These are phyloP conservation scores for Cryptus armator DNA, from an alignment of 2,888 invertebrate species.

Conservation along the genomic window DNA sequence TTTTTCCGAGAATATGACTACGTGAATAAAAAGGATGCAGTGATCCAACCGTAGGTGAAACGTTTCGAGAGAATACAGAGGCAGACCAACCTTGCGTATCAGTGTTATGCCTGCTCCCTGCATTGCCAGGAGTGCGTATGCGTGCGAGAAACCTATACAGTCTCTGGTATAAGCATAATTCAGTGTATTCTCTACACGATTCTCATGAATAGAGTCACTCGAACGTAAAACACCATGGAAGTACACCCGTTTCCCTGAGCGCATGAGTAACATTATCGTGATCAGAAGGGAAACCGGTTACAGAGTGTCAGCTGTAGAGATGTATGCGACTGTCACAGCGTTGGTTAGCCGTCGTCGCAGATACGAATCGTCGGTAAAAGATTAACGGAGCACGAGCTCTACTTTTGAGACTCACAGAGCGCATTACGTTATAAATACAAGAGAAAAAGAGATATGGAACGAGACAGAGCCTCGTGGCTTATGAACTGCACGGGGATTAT, in stretches of 20 bases:
- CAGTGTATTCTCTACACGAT: slow-evolving; percentile 41
- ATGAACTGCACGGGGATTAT: neutral
- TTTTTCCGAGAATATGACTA: slow-evolving; percentile 3
- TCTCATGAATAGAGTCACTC: slow-evolving; percentile 52
- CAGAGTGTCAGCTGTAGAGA: neutral
- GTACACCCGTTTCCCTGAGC: slow-evolving; percentile 36
- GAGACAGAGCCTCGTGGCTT: neutral
- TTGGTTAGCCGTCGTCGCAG: neutral
- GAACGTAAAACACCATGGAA: slow-evolving; percentile 50
- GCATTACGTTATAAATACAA: neutral
- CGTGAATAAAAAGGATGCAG: neutral
- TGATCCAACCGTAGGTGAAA: slow-evolving; percentile 11
- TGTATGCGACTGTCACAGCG: slow-evolving; percentile 2
- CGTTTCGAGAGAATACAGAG: slow-evolving; percentile 18
- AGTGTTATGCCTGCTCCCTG: slow-evolving; percentile 1
- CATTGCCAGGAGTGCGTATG: neutral
- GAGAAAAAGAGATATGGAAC: neutral
- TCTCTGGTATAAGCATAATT: slow-evolving; percentile 54
- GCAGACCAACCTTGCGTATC: neutral
- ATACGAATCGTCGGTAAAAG: slow-evolving; percentile 8
- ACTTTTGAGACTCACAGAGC: neutral
- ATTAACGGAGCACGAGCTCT: slow-evolving; percentile 26
- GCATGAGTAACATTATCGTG: slow-evolving; percentile 51
- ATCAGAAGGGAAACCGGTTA: slow-evolving; percentile 30
- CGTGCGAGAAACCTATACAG: slow-evolving; percentile 18